These are phyloP conservation scores for Parapristionchus giblindavisi DNA, from an alignment of 2,888 invertebrate genomes.

Conservation along the genomic window DNA sequence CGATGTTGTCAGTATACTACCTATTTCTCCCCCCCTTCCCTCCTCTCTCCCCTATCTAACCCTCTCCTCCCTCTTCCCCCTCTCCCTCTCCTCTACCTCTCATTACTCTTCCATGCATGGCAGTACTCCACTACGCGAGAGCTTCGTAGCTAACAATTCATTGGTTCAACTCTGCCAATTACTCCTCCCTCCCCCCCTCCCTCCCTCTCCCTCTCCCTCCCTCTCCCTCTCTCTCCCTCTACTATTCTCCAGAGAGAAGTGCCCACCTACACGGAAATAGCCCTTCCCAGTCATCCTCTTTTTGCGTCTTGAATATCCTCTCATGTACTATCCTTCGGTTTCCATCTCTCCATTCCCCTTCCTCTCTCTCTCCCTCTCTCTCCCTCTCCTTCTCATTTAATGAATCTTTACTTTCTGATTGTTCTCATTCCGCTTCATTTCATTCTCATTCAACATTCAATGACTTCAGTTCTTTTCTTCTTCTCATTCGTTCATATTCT, in stretches of 20 bases:
- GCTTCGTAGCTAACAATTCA: slow-evolving; percentile 32
- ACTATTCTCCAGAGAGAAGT: slow-evolving; percentile 22
- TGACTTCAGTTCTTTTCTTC: not conserved
- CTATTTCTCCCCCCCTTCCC: slow-evolving; percentile 1
- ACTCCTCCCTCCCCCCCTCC: slow-evolving; percentile 7
- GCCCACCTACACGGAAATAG: no score
- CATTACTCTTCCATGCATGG: slow-evolving; percentile 37
- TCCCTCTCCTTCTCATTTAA: slow-evolving; percentile 11
- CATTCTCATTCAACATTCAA: slow-evolving; percentile 3
- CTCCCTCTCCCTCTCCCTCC: slow-evolving; percentile 31
- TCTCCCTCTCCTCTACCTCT: slow-evolving; percentile 16
- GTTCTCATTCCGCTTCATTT: slow-evolving; percentile 37
- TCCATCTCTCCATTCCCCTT: slow-evolving; percentile 13
- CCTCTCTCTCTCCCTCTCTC: slow-evolving; percentile 13
- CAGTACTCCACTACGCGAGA: slow-evolving; percentile 7
- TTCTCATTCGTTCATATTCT: no score
- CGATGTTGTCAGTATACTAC: not conserved
- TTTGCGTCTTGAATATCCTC: slow-evolving; percentile 24
- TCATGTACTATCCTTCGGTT: slow-evolving; percentile 14
- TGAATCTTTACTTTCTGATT: no score
- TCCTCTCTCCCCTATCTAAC: not conserved
- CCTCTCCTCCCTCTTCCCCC: not conserved
- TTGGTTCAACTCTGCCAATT: slow-evolving; percentile 36
- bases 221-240: slow-evolving; percentile 35
- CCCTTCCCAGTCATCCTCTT: not conserved